phyloP scores from a whole-genome alignment of 30 jellyfish, hydroid and myxozoan species.

The Hydra vulgaris region DNA sequence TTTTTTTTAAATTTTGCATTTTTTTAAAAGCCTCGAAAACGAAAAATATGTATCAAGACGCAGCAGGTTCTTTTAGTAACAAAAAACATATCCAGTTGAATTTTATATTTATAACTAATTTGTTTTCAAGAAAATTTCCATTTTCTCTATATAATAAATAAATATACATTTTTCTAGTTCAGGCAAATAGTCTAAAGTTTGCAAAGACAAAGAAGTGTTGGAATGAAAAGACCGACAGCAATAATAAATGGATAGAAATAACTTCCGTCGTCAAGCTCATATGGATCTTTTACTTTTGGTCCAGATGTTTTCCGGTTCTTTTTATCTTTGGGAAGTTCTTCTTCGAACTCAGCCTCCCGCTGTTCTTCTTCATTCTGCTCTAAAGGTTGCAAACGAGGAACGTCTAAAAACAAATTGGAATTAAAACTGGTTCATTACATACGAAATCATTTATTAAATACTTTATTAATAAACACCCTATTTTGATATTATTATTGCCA shows the following conservation, averaged over 20 bases:
- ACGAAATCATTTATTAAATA: too few species aligned
- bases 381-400: constrained; percentile 65
- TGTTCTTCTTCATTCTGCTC: constrained; percentile 46
- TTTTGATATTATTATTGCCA: too few species aligned
- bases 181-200: constrained; percentile 19
- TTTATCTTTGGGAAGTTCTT: constrained; percentile 46
- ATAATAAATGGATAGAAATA: constrained; percentile 61
- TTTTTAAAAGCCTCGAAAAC: too few species aligned
- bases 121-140: too few species aligned
- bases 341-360: constrained; percentile 72
- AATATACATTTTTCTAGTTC: not conserved
- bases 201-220: constrained; percentile 86
- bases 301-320: constrained; percentile 91
- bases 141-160: too few species aligned
- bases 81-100: too few species aligned
- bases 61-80: too few species aligned
- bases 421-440: too few species aligned
- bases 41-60: too few species aligned
- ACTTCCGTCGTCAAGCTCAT: constrained; percentile 58
- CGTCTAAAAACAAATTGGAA: constrained; percentile 29
- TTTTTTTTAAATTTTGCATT: too few species aligned
- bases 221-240: constrained; percentile 81
- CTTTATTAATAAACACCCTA: too few species aligned
- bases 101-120: too few species aligned
- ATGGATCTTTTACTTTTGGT: constrained; percentile 79